Evolutionary conservation across 2,797 vertebrate genomes (phyloP).

Genomic region (Poeciliopsis infans): DNA sequence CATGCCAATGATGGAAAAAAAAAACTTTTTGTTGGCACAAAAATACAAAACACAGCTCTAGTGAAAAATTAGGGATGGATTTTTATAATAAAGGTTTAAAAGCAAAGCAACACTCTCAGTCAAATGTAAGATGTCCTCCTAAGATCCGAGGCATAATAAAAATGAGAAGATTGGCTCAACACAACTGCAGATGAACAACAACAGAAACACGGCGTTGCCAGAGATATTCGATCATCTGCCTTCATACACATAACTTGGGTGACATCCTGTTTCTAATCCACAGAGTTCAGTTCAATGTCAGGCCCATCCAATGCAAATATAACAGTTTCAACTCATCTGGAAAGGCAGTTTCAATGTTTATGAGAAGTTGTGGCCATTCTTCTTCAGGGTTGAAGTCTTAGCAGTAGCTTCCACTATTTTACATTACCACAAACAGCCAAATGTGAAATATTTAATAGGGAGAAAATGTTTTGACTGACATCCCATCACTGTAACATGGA

Average conservation of each 20-base stretch:
- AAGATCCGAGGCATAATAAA: background rate
- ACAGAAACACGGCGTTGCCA: background rate
- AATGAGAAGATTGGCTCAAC: background rate
- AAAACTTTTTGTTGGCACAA: background rate
- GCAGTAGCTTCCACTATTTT: background rate
- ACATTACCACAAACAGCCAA: background rate
- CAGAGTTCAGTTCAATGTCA: background rate
- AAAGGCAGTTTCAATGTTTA: constrained; percentile 1
- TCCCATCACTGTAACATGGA: background rate
- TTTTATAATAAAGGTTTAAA: background rate
- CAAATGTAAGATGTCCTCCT: background rate
- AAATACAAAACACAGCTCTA: background rate
- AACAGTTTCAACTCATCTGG: background rate
- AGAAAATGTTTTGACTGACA: background rate
- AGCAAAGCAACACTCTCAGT: background rate
- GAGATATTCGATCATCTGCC: background rate
- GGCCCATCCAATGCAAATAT: background rate
- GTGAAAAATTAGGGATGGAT: background rate
- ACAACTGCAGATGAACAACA: background rate
- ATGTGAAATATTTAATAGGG: background rate
- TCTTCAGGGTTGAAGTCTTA: background rate
- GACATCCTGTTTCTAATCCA: background rate
- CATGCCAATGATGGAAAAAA: background rate
- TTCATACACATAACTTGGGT: background rate
- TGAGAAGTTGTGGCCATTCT: background rate